These are phyloP conservation scores for Eriocheir sinensis DNA, from an alignment of 1,140 invertebrate genomes.

Conservation along the genomic window DNA sequence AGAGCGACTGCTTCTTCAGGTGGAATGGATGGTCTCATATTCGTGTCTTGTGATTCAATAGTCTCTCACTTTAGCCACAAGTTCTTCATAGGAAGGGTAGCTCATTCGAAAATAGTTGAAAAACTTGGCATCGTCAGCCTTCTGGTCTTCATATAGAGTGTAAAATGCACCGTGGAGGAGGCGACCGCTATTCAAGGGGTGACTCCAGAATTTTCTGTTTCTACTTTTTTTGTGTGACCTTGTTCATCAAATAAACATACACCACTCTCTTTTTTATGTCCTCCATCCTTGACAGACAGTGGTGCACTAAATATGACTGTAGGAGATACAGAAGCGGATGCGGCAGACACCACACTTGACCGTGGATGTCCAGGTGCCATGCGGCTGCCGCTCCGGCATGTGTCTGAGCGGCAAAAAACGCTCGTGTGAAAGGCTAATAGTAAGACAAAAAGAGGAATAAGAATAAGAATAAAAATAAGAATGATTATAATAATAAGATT, in stretches of 20 bases:
- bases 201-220: neutral
- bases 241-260: neutral
- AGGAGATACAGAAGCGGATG: too few relatives aligned
- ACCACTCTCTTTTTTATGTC: too few relatives aligned
- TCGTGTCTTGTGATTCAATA: neutral
- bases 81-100: neutral
- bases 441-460: too few relatives aligned
- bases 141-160: neutral
- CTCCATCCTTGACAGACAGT: neutral
- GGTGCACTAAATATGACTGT: conserved; percentile 17
- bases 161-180: conserved; percentile 38
- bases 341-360: too few relatives aligned
- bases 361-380: too few relatives aligned
- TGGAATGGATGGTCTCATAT: conserved; percentile 56
- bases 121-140: conserved; percentile 35
- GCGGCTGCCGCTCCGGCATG: too few relatives aligned
- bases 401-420: too few relatives aligned
- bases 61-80: neutral
- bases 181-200: conserved; percentile 43
- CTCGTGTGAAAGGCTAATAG: too few relatives aligned
- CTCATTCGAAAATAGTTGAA: neutral
- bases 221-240: neutral
- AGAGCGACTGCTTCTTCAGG: conserved; percentile 46
- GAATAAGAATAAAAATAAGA: too few relatives aligned
- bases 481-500: too few relatives aligned